Evolutionary conservation across 1,140 invertebrate genomes (phyloP), one percentile per base, ranked within the genome.

Genomic region (Drosophila varians): DNA sequence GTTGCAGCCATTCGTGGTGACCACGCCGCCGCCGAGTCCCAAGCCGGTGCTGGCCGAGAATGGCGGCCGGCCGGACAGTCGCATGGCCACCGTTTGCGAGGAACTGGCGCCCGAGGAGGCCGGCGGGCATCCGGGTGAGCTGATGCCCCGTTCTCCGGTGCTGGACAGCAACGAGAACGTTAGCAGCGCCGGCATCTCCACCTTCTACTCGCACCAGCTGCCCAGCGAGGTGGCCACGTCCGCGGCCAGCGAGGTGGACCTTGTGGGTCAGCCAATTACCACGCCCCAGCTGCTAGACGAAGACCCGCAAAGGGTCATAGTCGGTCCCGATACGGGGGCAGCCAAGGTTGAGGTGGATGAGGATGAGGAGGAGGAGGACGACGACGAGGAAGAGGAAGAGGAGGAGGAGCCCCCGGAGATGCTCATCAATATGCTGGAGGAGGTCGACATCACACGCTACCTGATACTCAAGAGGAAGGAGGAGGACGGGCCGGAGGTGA

Each of bases 401-500:
- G 77, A 88, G 40, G 75, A 86, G 25, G 92, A 91, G 19, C 42
- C 52, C 0, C 78, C 47, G 58, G 47, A 80, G 79, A 56, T 80
- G 61, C 58, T 91, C 54, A 79, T 89, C 48, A 92, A 92, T 82
- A 92, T 95, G 46, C 92, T 97, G 68, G 96, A 96, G 80, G 95
- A 97, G 89, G 92, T 97, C 12, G 96, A 98, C 76, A 96, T 98
- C 11, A 94, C 92, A 55, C 93, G 95, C 72, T 95, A 95, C 92
- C 92, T 98, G 64, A 93, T 97, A 21, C 92, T 95, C 40, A 96
- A 96, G 84, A 96, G 96, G 77, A 94, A 95, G 14, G 95, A 94
- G 14, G 96, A 97, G 88, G 96, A 97, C 61, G 96, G 96, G 5
- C 96, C 97, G 0, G 97, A 98, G 74, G 95, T 99, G 34, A 93